phyloP scores from a whole-genome alignment of 2,888 invertebrate species.

The Noctua comes region DNA sequence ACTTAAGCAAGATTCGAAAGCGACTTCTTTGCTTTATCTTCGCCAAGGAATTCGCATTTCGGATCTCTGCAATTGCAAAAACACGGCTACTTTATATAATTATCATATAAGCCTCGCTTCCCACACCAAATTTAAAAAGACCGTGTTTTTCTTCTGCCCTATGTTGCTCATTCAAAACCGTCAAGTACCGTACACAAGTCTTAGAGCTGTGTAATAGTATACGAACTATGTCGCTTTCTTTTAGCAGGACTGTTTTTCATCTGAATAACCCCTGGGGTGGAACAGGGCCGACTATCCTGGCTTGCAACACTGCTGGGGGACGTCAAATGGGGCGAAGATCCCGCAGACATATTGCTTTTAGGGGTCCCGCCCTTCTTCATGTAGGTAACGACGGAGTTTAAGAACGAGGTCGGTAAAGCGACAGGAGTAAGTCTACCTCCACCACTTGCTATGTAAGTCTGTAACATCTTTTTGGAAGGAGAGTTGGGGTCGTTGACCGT shows the following conservation, averaged over 20 bases:
- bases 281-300: conserved; percentile 73
- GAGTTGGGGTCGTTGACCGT: conserved; percentile 85
- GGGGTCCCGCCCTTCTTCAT: conserved; percentile 83
- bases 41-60: background rate
- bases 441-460: conserved; percentile 84
- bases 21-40: background rate
- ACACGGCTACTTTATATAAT: background rate
- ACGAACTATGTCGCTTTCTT: conserved; percentile 79
- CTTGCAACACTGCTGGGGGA: conserved; percentile 82
- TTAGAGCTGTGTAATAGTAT: conserved; percentile 84
- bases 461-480: conserved; percentile 85
- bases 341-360: conserved; percentile 76
- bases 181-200: conserved; percentile 5
- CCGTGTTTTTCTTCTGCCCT: background rate
- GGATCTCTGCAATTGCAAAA: background rate
- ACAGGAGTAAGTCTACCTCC: conserved; percentile 81
- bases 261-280: conserved; percentile 73
- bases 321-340: conserved; percentile 85
- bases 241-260: conserved; percentile 77
- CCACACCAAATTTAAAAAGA: background rate
- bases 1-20: background rate
- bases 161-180: background rate
- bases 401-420: conserved; percentile 78
- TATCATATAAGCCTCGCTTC: background rate
- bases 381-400: conserved; percentile 84